A percentile compares a stretch with the other conserved stretches of the same genome.
phyloP scores from a whole-genome alignment of 2,888 invertebrate genomes.

The Agonopterix alstromeriana region DNA sequence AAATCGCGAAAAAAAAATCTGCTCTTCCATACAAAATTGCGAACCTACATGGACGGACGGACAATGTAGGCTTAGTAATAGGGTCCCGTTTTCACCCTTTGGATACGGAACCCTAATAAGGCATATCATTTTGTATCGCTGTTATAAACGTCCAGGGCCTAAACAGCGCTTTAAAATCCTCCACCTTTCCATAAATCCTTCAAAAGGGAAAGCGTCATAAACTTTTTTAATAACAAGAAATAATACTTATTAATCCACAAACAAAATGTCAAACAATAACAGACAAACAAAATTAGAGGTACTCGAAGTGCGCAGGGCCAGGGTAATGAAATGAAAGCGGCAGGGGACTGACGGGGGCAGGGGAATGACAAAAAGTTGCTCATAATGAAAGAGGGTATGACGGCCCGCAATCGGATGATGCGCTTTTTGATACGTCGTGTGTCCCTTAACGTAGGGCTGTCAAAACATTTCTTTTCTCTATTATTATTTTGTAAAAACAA shows the following conservation, averaged over 20 bases:
- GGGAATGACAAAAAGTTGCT: conserved; percentile 24
- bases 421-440: conserved; percentile 46
- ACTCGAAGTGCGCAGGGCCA: conserved; percentile 1
- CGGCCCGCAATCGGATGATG: conserved; percentile 53
- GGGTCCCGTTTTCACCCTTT: too few species aligned
- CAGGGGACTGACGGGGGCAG: conserved; percentile 10
- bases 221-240: conserved; percentile 2
- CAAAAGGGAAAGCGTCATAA: not conserved
- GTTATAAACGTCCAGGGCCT: too few species aligned
- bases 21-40: too few species aligned
- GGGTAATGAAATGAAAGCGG: conserved; percentile 6
- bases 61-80: too few species aligned
- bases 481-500: too few species aligned
- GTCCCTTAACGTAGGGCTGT: conserved; percentile 36
- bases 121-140: too few species aligned
- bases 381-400: conserved; percentile 20
- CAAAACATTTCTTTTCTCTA: conserved; percentile 1
- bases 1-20: too few species aligned
- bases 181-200: too few species aligned
- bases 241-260: not conserved
- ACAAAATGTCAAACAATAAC: conserved; percentile 1
- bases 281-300: conserved; percentile 22
- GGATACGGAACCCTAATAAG: too few species aligned
- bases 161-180: too few species aligned
- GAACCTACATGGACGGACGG: too few species aligned